A percentile compares a stretch with the other conserved stretches of the same genome.
These are phyloP conservation scores for Linnaemya vulpina DNA, from an alignment of 2,888 invertebrate species.

Conservation along the genomic window DNA sequence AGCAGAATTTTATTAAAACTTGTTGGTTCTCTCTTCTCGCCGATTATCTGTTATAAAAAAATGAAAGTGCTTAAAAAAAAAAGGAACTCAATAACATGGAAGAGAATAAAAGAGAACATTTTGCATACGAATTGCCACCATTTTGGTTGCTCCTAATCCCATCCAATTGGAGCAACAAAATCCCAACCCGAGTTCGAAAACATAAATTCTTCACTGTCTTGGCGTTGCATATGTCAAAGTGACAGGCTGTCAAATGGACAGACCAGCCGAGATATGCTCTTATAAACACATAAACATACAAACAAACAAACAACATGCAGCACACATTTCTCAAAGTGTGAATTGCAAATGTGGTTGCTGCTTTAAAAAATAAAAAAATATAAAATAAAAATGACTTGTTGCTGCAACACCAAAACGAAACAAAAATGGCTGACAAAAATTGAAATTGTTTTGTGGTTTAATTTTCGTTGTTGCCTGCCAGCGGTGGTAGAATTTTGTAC, in stretches of 20 bases:
- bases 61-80: too few species aligned
- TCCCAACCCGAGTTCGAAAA: slow-evolving; percentile 32
- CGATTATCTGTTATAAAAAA: too few species aligned
- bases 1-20: too few species aligned
- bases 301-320: slow-evolving; percentile 9
- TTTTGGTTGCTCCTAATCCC: slow-evolving; percentile 43
- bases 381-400: slow-evolving; percentile 27
- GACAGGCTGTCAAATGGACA: slow-evolving; percentile 58
- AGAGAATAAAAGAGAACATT: neutral
- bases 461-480: slow-evolving; percentile 59
- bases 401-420: slow-evolving; percentile 39
- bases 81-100: neutral
- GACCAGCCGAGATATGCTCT: slow-evolving; percentile 10
- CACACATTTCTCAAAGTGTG: slow-evolving; percentile 65
- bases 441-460: slow-evolving; percentile 68
- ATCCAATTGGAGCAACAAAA: slow-evolving; percentile 3
- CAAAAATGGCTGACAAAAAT: slow-evolving; percentile 71
- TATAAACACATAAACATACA: neutral
- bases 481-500: slow-evolving; percentile 9
- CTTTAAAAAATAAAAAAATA: neutral
- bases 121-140: slow-evolving; percentile 3
- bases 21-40: too few species aligned
- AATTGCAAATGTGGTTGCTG: slow-evolving; percentile 64
- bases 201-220: slow-evolving; percentile 71
- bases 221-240: slow-evolving; percentile 67